These are phyloP conservation scores for Paelopatides confundens DNA, from an alignment of 53 echinoderm and acorn worm genomes.

Conservation along the genomic window DNA sequence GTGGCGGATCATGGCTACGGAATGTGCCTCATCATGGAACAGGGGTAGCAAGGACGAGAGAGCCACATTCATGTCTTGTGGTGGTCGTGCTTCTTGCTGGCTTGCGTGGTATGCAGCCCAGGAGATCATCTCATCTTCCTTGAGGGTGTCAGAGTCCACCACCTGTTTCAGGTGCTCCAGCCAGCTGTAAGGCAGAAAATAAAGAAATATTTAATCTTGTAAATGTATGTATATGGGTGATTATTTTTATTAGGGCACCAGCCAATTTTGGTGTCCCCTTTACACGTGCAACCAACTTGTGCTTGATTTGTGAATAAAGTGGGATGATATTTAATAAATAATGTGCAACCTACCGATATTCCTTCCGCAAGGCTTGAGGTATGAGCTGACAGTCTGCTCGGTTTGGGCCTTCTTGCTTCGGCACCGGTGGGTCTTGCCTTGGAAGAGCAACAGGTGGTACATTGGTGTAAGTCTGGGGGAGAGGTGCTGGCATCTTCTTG, in stretches of 20 bases:
- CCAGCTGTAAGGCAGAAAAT: neutral
- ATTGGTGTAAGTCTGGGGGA: conserved; percentile 4
- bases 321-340: neutral
- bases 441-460: neutral
- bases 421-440: neutral
- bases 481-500: neutral
- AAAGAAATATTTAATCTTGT: neutral
- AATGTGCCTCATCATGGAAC: conserved; percentile 28
- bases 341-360: conserved; percentile 9
- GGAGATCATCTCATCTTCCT: neutral
- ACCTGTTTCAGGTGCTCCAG: neutral
- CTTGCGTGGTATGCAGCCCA: conserved; percentile 51
- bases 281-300: neutral
- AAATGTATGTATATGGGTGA: conserved; percentile 11
- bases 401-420: conserved; percentile 9
- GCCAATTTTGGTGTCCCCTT: neutral
- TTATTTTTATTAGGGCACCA: neutral
- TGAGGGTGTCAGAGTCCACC: neutral
- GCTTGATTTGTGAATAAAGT: neutral
- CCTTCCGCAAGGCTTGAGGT: conserved; percentile 18
- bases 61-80: conserved; percentile 11
- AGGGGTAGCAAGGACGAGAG: conserved; percentile 47
- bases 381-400: conserved; percentile 3
- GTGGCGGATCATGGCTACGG: conserved; percentile 52
- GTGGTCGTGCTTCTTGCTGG: neutral